Evolutionary conservation across 2,888 invertebrate species (phyloP).

Genomic region (Tyria jacobaeae): DNA sequence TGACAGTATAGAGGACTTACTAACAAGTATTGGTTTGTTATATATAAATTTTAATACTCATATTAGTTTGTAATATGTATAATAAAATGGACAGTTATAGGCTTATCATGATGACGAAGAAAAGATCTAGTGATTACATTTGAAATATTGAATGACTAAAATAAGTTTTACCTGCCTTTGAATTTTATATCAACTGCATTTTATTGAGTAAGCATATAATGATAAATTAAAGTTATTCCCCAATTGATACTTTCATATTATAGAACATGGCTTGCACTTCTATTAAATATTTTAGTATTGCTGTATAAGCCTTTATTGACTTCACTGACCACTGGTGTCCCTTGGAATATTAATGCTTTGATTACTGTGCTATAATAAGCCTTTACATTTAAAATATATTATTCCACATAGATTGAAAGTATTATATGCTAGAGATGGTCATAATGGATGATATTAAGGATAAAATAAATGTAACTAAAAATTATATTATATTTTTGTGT

Average conservation of each 20-base stretch:
- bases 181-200: neutral
- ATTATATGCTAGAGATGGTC: conserved; percentile 36
- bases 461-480: conserved; percentile 11
- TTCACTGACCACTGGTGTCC: no score
- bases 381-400: neutral
- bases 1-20: neutral
- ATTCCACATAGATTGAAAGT: conserved; percentile 28
- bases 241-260: neutral
- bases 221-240: neutral
- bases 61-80: neutral
- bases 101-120: no score
- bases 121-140: neutral
- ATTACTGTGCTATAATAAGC: neutral
- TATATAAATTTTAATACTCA: neutral
- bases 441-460: conserved; percentile 18
- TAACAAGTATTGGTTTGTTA: neutral
- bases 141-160: neutral
- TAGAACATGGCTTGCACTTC: neutral
- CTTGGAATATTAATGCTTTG: neutral
- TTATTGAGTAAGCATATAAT: neutral
- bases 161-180: neutral
- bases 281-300: neutral
- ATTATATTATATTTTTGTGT: conserved; percentile 41
- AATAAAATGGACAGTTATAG: neutral
- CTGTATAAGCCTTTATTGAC: neutral